Conservation (phyloP, 2,113 vertebrate species). For the Psettodes erumei region DNA sequence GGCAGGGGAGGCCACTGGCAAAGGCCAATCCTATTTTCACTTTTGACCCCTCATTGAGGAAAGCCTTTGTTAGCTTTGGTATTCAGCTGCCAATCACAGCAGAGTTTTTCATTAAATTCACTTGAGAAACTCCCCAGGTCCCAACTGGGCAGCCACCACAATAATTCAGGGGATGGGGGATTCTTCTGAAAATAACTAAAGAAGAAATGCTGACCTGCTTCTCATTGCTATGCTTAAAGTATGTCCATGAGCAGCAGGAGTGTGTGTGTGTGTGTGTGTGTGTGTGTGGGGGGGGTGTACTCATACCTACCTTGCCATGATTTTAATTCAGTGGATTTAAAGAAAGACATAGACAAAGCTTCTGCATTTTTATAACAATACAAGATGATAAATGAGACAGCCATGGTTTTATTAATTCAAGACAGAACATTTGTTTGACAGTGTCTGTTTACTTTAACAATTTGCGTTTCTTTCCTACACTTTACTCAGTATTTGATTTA, state of each 20-base stretch:
- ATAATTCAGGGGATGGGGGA: slow-evolving; percentile 64
- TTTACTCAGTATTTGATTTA: neutral
- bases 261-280: too few relatives aligned
- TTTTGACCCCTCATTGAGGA: slow-evolving; percentile 82
- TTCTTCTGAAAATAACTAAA: slow-evolving; percentile 59
- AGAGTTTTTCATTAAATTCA: slow-evolving; percentile 87
- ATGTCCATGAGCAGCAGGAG: slow-evolving; percentile 23
- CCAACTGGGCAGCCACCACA: slow-evolving; percentile 70
- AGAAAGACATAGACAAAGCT: neutral
- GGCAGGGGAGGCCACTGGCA: slow-evolving; percentile 83
- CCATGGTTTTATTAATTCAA: neutral
- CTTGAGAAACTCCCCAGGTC: slow-evolving; percentile 76
- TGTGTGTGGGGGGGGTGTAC: neutral
- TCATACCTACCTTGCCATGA: neutral
- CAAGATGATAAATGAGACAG: neutral
- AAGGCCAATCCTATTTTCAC: slow-evolving; percentile 85
- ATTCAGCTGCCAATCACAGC: slow-evolving; percentile 90
- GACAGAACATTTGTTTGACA: neutral
- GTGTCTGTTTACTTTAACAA: neutral
- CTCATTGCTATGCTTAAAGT: slow-evolving; percentile 46
- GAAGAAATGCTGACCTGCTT: slow-evolving; percentile 48
- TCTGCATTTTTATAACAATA: neutral
- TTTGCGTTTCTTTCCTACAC: neutral
- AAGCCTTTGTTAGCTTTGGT: slow-evolving; percentile 83
- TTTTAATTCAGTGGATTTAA: neutral